Conservation (phyloP, 2,888 invertebrate genomes). For the Drosophila buzzatii region DNA sequence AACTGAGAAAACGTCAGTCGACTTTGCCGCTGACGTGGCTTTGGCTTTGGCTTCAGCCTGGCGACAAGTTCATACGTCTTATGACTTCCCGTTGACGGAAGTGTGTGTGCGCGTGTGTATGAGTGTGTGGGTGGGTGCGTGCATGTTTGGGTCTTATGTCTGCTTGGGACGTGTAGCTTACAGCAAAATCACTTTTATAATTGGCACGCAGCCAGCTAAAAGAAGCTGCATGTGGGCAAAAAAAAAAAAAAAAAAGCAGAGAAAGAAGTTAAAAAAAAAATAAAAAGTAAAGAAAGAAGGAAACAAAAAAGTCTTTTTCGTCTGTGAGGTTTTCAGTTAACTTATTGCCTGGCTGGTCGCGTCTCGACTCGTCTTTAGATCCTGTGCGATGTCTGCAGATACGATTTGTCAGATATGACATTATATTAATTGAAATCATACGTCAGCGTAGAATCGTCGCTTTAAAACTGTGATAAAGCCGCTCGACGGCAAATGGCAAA, state of each 20-base stretch:
- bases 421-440: constrained; percentile 78
- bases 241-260: constrained; percentile 21
- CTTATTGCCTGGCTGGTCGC: constrained; percentile 46
- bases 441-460: constrained; percentile 21
- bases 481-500: constrained; percentile 39
- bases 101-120: constrained; percentile 53
- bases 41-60: constrained; percentile 42
- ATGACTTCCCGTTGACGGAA: constrained; percentile 83
- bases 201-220: constrained; percentile 80
- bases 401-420: constrained; percentile 74
- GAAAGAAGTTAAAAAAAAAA: constrained; percentile 23
- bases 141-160: constrained; percentile 59
- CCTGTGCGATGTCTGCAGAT: constrained; percentile 73
- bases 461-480: constrained; percentile 23
- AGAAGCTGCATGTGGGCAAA: constrained; percentile 52
- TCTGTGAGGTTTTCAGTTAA: constrained; percentile 63
- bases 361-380: constrained; percentile 48
- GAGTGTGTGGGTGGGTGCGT: constrained; percentile 36
- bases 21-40: constrained; percentile 32
- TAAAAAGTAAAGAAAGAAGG: constrained; percentile 4
- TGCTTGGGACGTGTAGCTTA: constrained; percentile 78
- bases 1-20: constrained; percentile 59
- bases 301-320: constrained; percentile 39
- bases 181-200: constrained; percentile 80
- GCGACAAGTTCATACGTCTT: constrained; percentile 81